Conservation (phyloP, 1,140 invertebrate genomes). For the Drosophila kurseongensis region DNA sequence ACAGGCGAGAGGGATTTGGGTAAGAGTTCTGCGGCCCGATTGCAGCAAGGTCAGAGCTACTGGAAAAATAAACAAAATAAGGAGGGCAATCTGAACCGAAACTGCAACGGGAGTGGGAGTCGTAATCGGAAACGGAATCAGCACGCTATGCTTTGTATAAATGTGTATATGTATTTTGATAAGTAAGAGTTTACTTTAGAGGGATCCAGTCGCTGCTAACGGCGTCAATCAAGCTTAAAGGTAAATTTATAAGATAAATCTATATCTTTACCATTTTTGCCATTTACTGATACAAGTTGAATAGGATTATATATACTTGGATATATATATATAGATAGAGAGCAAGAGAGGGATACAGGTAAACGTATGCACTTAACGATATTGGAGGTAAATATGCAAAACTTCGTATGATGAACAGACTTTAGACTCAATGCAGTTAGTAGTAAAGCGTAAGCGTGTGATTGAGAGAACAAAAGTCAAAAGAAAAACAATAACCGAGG, state of each 20-base stretch:
- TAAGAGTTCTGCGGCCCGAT: background rate
- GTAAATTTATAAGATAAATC: conserved; percentile 6
- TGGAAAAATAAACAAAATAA: conserved; percentile 14
- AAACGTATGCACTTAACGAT: conserved; percentile 37
- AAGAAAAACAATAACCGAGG: conserved; percentile 28
- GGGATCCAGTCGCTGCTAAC: conserved; percentile 21
- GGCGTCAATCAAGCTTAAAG: conserved; percentile 21
- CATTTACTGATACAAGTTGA: conserved; percentile 7
- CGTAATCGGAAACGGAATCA: conserved; percentile 50
- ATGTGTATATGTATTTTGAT: background rate
- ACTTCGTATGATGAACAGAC: conserved; percentile 50
- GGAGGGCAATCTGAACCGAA: conserved; percentile 1
- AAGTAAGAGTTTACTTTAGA: conserved; percentile 26
- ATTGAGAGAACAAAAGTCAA: conserved; percentile 28
- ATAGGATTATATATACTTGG: conserved; percentile 32
- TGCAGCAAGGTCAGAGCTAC: conserved; percentile 22
- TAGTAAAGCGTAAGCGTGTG: conserved; percentile 76
- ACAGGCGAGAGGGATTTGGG: background rate
- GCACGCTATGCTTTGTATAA: conserved; percentile 66
- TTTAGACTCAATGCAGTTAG: conserved; percentile 74
- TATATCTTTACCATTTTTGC: conserved; percentile 23
- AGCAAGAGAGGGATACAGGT: conserved; percentile 22
- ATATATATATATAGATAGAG: conserved; percentile 24
- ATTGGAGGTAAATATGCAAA: conserved; percentile 51
- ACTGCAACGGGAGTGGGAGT: conserved; percentile 27